phyloP scores from a whole-genome alignment of 2,113 vertebrate species.

The Archilochus colubris region DNA sequence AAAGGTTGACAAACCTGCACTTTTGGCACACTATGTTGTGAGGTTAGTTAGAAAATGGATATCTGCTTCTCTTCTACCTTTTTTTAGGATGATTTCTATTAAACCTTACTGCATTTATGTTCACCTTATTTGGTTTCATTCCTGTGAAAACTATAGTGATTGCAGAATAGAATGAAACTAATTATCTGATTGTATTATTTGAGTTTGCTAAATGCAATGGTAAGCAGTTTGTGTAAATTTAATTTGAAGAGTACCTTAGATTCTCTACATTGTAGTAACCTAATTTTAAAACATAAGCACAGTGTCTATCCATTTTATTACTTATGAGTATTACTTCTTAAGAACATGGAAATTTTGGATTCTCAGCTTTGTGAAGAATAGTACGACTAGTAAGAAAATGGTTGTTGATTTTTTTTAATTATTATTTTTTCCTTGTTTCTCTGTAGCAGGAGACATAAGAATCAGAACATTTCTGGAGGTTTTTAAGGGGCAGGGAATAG shows the following conservation, averaged over 20 bases:
- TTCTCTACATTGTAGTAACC: not conserved
- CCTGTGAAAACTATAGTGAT: not conserved
- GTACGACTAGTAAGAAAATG: not conserved
- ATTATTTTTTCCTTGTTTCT: not conserved
- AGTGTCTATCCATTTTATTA: not conserved
- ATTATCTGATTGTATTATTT: not conserved
- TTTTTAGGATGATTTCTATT: not conserved
- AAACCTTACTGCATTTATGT: not conserved
- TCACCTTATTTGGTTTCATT: not conserved
- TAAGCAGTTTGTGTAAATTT: not conserved
- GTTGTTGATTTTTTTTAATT: not conserved
- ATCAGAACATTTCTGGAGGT: not conserved
- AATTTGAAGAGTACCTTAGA: not conserved
- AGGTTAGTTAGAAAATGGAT: not conserved
- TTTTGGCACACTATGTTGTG: not conserved
- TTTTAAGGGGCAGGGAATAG: not conserved
- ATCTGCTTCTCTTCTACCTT: not conserved
- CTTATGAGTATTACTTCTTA: not conserved
- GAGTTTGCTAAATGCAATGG: not conserved
- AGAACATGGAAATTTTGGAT: not conserved
- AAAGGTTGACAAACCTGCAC: not conserved
- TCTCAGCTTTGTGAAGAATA: not conserved
- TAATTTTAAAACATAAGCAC: not conserved
- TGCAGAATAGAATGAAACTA: not conserved
- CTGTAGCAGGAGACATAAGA: not conserved